Percentiles rank a stretch among this genome's conserved stretches.
Conservation (phyloP, 2,113 vertebrate species). For the Tilapia sparmanii region DNA sequence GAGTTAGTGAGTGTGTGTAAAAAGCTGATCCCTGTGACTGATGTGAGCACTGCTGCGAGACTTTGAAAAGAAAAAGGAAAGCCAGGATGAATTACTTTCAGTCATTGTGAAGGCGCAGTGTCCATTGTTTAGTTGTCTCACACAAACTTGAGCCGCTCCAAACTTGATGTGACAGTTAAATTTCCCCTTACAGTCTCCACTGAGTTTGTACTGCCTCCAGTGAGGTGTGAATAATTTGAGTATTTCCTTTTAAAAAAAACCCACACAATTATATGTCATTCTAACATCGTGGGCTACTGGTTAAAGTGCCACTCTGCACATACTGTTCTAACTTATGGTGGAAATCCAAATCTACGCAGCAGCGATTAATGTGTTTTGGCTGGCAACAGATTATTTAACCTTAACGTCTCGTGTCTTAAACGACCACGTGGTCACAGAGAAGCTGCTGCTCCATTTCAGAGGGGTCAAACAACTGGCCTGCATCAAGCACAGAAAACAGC, state of each 20-base stretch:
- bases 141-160: not conserved
- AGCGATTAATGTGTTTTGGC: not conserved
- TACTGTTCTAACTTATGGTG: not conserved
- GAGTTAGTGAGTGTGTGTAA: not conserved
- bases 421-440: not conserved
- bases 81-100: not conserved
- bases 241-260: rapidly evolving
- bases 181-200: not conserved
- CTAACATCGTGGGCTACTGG: not conserved
- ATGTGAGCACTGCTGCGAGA: conserved; percentile 11
- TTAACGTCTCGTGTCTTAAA: not conserved
- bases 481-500: not conserved
- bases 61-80: not conserved
- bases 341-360: not conserved
- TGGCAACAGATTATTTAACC: not conserved
- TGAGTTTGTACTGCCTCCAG: not conserved
- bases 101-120: not conserved
- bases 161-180: not conserved
- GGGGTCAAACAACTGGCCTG: not conserved
- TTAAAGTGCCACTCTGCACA: rapidly evolving
- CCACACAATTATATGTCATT: not conserved
- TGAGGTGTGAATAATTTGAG: not conserved
- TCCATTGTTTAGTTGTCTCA: not conserved
- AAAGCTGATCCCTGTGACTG: conserved; percentile 29
- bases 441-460: not conserved